Base-by-base conservation (phyloP, 2,113 vertebrate genomes). In the Nettapus auritus region DNA sequence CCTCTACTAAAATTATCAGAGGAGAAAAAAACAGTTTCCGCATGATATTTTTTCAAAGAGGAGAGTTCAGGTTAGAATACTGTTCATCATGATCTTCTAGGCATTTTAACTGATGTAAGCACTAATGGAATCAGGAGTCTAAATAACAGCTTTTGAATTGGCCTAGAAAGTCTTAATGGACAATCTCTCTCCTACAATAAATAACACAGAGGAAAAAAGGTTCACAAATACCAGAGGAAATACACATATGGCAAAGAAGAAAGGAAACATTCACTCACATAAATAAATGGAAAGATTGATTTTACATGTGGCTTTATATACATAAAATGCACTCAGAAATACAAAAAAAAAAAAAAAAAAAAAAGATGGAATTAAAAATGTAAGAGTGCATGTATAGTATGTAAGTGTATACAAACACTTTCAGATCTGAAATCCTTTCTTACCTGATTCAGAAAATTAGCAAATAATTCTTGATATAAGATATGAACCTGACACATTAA, bases 51-150 rank as follows among this genome's bases (percentile, higher is more conserved):
- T 96, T 73, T 89, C 80, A 91, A 91, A 93, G 57, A 93, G 75
- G 18, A 94, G 22, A 90, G 40, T 59, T 19, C 25, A 40, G 70
- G 70, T 88, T 88, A 94, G 34, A 89, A 22, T 74, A 56, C n/a
- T 87, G 33, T 91, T 84, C 74, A 82, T 95, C 82, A 85, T 82
- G 38, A 87, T 91, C 66, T 96, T 88, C 71, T 46, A 70, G 71
- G 77, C 66, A 74, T 81, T 97, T 97, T 83, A 95, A 94, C 62
- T 96, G 74, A 94, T 86, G 11, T 40, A 92, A 97, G 56, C 36
- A 60, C 70, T 96, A 97, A 95, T 92, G 79, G 79, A 95, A 95
- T 91, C 68, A 57, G 88, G 85, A 94, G 22, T 89, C 84, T 96
- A 94, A 97, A 88, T 85, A 94, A 53, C 77, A 91, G 73, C 36